phyloP scores from a whole-genome alignment of 35 echinoderm and acorn worm genomes.

The Hemicentrotus pulcherrimus region DNA sequence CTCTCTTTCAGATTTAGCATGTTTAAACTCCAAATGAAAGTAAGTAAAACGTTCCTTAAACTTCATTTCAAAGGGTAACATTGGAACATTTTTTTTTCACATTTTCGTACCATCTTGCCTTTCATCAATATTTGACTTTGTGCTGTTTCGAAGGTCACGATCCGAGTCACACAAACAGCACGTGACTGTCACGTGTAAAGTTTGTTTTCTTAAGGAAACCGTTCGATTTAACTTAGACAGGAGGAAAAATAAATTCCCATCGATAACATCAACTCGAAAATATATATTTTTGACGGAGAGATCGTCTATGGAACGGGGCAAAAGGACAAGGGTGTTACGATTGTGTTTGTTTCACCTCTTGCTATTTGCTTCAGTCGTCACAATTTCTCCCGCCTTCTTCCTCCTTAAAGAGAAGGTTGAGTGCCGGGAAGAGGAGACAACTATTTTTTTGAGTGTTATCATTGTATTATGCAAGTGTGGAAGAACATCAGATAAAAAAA shows the following conservation, averaged over 20 bases:
- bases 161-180: neutral
- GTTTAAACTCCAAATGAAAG: too few species aligned
- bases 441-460: too few species aligned
- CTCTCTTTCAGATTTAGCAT: too few species aligned
- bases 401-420: too few species aligned
- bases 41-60: too few species aligned
- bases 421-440: too few species aligned
- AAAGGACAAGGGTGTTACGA: neutral
- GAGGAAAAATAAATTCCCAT: neutral
- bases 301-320: neutral
- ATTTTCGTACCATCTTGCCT: neutral
- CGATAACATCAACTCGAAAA: neutral
- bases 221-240: neutral
- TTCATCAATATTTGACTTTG: neutral
- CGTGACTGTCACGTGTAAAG: neutral
- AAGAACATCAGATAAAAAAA: too few species aligned
- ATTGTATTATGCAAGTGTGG: too few species aligned
- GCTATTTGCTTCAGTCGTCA: neutral
- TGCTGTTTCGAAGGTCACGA: neutral
- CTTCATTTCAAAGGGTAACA: too few species aligned
- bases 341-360: neutral
- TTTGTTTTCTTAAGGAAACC: neutral
- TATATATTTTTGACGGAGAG: neutral
- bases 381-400: neutral
- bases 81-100: too few species aligned